Evolutionary conservation across 2,113 vertebrate genomes (phyloP), one percentile per base, ranked within the genome.

Genomic region (Pithys albifrons): DNA sequence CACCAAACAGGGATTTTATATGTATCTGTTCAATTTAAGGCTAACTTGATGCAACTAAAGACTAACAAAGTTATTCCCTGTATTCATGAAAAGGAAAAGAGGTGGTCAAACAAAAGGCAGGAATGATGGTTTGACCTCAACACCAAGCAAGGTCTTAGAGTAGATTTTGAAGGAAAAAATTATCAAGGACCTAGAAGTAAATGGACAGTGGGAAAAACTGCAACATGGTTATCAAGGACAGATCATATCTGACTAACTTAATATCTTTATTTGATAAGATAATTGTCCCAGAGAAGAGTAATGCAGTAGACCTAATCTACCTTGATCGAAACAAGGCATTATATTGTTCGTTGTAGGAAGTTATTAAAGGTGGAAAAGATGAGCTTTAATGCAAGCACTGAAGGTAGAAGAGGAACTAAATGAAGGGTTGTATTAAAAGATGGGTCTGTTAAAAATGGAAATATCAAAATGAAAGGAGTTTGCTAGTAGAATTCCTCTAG

Each of bases 161-260:
- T 25, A 87, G 39, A 72, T 75, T 87, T 52, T 78, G 84, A 78
- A 95, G 31, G 51, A 58, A 93, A 91, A 75, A 76, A 13, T 20
- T 77, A 86, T 45, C 86, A 75, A 78, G 65, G 57, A 84, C 67
- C 51, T 83, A 39, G 19, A 79, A 61, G 83, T 91, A 93, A 92
- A 92, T 78, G 76, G 86, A 71, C 80, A 97, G 59, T 35, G 33
- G 86, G 70, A 65, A 92, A 91, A 95, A 78, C 27, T 67, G 64
- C 54, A 83, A 49, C 29, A 71, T 71, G 61, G n/a, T 89, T 93
- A 95, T 92, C 94, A 92, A 92, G 83, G 80, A 69, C 41, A 83
- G 94, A 96, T 92, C 59, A 49, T 91, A 96, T 96, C 94, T 91
- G 52, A 48, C 65, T 93, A 93, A 96, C 84, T 95, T 92, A 95